These are phyloP conservation scores for Corythucha ciliata DNA, from an alignment of 2,888 invertebrate genomes.

Conservation along the genomic window DNA sequence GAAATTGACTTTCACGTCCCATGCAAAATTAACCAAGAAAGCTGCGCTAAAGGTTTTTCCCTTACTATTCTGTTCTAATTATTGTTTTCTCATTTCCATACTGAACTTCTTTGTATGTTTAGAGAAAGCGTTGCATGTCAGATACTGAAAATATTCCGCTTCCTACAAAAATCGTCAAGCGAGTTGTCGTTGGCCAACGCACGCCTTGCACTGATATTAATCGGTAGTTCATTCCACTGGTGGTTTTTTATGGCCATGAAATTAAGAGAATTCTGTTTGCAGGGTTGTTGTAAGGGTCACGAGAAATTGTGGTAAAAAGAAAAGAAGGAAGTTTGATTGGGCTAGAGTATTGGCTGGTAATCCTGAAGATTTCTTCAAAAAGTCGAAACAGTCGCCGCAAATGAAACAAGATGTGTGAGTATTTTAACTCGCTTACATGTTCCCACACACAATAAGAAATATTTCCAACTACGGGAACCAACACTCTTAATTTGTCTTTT, in stretches of 20 bases:
- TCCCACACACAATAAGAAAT: too few relatives aligned
- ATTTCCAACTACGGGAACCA: too few relatives aligned
- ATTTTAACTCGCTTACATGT: neutral
- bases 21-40: constrained; percentile 31
- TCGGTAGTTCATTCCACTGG: too few relatives aligned
- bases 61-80: neutral
- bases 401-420: neutral
- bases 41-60: constrained; percentile 33
- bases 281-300: constrained; percentile 21
- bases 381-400: constrained; percentile 36
- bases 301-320: constrained; percentile 20
- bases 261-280: neutral
- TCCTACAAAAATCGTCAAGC: neutral
- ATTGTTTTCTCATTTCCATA: neutral
- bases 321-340: constrained; percentile 48
- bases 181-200: too few relatives aligned
- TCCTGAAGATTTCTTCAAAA: constrained; percentile 54
- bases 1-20: constrained; percentile 35
- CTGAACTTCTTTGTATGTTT: too few relatives aligned
- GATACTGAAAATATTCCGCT: neutral
- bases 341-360: constrained; percentile 55
- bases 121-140: too few relatives aligned
- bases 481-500: too few relatives aligned
- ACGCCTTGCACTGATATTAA: too few relatives aligned
- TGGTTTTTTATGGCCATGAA: neutral